Percentiles rank a stretch among this genome's conserved stretches.
These are phyloP conservation scores for Garra rufa DNA, from an alignment of 2,113 vertebrate genomes.

Conservation along the genomic window DNA sequence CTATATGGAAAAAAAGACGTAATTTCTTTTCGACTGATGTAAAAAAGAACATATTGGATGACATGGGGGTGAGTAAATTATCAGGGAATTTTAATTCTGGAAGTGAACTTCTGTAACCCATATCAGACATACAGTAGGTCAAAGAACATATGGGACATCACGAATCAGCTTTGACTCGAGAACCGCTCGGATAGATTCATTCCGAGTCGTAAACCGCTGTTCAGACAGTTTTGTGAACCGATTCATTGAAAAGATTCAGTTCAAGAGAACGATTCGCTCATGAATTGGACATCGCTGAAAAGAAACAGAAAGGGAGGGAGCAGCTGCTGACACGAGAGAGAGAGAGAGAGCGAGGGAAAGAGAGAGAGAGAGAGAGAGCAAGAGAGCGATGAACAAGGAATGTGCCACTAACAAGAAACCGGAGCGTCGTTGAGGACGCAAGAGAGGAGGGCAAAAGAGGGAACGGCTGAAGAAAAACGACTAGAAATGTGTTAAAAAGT, in stretches of 20 bases:
- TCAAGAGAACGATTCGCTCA: background rate
- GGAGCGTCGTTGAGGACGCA: conserved; percentile 58
- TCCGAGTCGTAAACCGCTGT: background rate
- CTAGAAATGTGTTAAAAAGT: conserved; percentile 34
- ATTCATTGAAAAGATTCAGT: background rate
- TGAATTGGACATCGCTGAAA: conserved; percentile 24
- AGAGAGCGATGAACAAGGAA: conserved; percentile 62
- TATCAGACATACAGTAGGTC: background rate
- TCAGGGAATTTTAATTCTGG: no score
- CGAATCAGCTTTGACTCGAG: background rate
- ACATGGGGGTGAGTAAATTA: no score
- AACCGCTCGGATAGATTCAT: background rate
- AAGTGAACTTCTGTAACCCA: no score
- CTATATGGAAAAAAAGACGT: no score
- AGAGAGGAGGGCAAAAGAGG: conserved; percentile 52
- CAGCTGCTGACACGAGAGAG: conserved; percentile 62
- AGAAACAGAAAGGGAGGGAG: conserved; percentile 38
- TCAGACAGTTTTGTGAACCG: background rate
- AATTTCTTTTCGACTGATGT: no score
- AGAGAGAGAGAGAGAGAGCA: conserved; percentile 54
- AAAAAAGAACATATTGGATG: no score
- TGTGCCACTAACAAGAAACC: conserved; percentile 71
- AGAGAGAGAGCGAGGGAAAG: conserved; percentile 47
- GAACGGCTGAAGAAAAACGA: conserved; percentile 43
- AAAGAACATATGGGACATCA: background rate